phyloP scores from a whole-genome alignment of 1,140 invertebrate species.

The Pantala flavescens region DNA sequence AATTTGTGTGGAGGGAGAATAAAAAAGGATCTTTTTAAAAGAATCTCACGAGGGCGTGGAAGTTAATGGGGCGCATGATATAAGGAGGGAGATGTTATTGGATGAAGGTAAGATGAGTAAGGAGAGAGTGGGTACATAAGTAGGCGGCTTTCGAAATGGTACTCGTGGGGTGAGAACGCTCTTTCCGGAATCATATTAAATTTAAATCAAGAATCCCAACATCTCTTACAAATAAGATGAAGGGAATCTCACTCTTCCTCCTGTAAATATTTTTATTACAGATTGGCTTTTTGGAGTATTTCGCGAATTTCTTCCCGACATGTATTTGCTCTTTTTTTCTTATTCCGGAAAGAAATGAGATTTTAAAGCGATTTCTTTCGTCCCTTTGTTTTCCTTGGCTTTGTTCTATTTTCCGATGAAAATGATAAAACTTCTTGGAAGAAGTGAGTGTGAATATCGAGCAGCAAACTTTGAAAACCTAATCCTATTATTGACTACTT shows the following conservation, averaged over 20 bases:
- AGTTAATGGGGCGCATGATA: neutral
- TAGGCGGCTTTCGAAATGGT: neutral
- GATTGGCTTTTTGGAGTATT: neutral
- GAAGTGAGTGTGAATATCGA: too few species aligned
- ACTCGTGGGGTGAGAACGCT: neutral
- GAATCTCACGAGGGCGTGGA: neutral
- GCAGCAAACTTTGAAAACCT: too few species aligned
- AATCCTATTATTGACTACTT: too few species aligned
- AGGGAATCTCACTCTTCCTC: neutral
- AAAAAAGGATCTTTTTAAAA: neutral
- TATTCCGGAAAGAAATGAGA: neutral
- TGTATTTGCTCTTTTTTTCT: neutral
- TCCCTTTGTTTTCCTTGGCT: too few species aligned
- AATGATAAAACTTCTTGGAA: too few species aligned
- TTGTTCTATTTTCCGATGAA: too few species aligned
- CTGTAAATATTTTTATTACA: constrained; percentile 1
- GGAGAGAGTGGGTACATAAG: neutral
- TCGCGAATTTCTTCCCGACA: neutral
- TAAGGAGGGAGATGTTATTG: neutral
- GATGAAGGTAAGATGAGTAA: neutral
- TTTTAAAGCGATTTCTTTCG: neutral
- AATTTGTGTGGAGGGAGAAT: neutral
- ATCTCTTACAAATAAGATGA: neutral
- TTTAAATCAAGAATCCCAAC: constrained; percentile 7
- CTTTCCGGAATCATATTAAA: constrained; percentile 7